Evolutionary conservation across 2,797 vertebrate genomes (phyloP).

Genomic region (Amazona finschi): DNA sequence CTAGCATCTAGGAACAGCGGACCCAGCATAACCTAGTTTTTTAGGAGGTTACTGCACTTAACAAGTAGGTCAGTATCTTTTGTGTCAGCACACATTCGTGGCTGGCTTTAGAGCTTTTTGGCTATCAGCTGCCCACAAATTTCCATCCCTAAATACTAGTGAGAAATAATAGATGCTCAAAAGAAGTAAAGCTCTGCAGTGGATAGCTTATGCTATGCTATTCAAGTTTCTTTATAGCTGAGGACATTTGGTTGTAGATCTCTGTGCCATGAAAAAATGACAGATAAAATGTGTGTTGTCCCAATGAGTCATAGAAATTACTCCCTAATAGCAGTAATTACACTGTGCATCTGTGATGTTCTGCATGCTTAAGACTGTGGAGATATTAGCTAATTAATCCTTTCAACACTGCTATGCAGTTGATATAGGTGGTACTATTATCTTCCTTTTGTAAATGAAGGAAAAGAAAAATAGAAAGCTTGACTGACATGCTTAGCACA

Average conservation of each 20-base stretch:
- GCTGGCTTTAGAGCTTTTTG: background rate
- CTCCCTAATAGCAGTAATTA: constrained; percentile 46
- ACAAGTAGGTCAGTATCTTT: background rate
- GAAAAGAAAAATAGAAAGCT: background rate
- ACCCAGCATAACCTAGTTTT: background rate
- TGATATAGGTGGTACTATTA: background rate
- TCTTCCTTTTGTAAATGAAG: background rate
- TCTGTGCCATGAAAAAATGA: background rate
- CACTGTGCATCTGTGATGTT: constrained; percentile 13
- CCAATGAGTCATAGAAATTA: constrained; percentile 40
- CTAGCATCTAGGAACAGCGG: background rate
- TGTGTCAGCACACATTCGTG: background rate
- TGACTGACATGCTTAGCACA: background rate
- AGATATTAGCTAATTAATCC: constrained; percentile 51
- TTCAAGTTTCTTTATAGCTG: background rate
- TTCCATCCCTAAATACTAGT: background rate
- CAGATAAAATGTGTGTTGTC: constrained; percentile 17
- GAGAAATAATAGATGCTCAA: background rate
- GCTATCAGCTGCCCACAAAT: background rate
- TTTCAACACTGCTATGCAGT: constrained; percentile 23
- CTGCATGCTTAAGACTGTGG: constrained; percentile 8
- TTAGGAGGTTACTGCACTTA: background rate
- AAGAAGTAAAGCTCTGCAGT: background rate
- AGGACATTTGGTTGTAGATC: background rate
- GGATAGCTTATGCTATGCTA: background rate